Evolutionary conservation across 2,797 vertebrate species (phyloP).

Genomic region (Sebastes minor): DNA sequence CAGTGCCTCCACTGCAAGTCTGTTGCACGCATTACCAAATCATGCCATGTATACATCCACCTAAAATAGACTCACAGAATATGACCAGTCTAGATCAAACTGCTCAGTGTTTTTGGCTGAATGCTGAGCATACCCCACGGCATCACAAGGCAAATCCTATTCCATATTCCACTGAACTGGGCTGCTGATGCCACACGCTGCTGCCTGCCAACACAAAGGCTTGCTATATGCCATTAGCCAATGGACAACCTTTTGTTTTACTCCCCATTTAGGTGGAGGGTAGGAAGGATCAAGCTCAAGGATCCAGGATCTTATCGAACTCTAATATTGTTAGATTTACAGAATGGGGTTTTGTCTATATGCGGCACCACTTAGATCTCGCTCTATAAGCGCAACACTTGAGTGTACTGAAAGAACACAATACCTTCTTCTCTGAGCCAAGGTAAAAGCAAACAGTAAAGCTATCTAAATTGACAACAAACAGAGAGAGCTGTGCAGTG

Average conservation of each 20-base stretch:
- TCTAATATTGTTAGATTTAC: background rate
- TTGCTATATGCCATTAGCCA: constrained; percentile 28
- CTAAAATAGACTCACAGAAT: background rate
- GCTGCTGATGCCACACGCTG: constrained; percentile 9
- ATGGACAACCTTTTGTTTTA: constrained; percentile 25
- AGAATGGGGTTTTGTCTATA: background rate
- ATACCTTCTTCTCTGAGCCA: background rate
- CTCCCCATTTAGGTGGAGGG: background rate
- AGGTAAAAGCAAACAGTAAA: background rate
- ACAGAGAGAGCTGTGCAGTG: background rate
- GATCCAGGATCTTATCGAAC: background rate
- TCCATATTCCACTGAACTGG: constrained; percentile 2
- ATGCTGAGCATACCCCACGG: background rate
- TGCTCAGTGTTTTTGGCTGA: background rate
- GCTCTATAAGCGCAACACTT: background rate
- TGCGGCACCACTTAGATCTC: background rate
- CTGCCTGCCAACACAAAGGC: constrained; percentile 36
- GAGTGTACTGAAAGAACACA: background rate
- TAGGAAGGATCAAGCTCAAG: background rate
- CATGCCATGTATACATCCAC: background rate
- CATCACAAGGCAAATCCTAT: constrained; percentile 8
- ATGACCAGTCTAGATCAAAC: background rate
- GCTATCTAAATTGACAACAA: background rate
- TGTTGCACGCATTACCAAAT: background rate
- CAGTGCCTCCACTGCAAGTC: background rate